Base-by-base conservation (phyloP, 2,888 invertebrate genomes). In the Alentia gelatinosa region DNA sequence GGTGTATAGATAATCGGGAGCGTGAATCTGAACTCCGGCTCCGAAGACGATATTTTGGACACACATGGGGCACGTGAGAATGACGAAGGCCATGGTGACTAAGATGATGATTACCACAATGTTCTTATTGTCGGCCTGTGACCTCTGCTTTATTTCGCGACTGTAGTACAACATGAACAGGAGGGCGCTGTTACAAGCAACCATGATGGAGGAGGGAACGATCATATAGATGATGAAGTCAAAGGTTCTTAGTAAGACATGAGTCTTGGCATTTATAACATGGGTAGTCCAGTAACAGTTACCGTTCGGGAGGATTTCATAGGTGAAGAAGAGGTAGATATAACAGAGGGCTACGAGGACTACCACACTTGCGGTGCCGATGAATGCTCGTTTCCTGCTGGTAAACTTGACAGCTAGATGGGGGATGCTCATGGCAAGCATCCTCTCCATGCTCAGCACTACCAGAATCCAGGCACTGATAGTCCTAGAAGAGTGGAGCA, bases 381-480 rank as follows among this genome's bases (percentile, higher is more conserved):
- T 39, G 15, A n/a, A 12, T 5, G 79, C 79, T n/a, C 79, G 35
- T 37, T 39, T 35, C 79, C 79, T 19, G 39, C 79, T 79, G 35
- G 79, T 79, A 39, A 79, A 79, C 3, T 1, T 9, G 4, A 9
- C 1, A 1, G 79, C 79, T 9, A 79, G 39, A 19, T 79, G 79
- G 4, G 79, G 79, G 79, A 79, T 79, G 39, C 37, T 37, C 79
- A 79, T 79, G 19, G 39, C 79, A 12, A 79, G 79, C 79, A 79
- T 79, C 39, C 79, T 35, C 39, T 79, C 79, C 35, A 79, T 19
- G 1, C 37, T 79, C 19, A 79, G 39, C 37, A 79, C 79, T n/a
- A 79, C 79, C 23, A 79, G 37, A 15, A 79, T 39, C 79, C 79
- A 79, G 35, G 79, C 79, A 39, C 79, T 79, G 23, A 39, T 37